phyloP scores from a whole-genome alignment of 2,888 invertebrate species.

The Pelosia muscerda region DNA sequence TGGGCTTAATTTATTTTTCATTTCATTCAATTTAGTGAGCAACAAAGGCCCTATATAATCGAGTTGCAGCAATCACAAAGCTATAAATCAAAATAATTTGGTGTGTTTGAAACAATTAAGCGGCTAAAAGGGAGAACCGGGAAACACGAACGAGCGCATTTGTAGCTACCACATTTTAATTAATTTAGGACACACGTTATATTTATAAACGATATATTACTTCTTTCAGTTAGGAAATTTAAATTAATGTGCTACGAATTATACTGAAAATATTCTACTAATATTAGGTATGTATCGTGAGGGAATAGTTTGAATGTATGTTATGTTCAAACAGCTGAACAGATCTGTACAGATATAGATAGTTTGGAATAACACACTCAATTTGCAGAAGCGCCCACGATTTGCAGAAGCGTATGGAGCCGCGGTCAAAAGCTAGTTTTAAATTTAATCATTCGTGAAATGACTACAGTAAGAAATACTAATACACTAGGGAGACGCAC shows the following conservation, averaged over 20 bases:
- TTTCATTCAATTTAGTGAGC: slow-evolving; percentile 81
- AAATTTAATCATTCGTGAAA: not conserved
- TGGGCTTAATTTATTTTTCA: slow-evolving; percentile 79
- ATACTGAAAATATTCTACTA: not conserved
- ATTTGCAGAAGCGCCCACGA: too few relatives aligned
- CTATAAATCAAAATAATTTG: slow-evolving; percentile 86
- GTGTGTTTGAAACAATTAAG: slow-evolving; percentile 80
- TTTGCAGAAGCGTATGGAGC: too few relatives aligned
- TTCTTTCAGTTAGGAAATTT: not conserved
- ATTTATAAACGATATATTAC: slow-evolving; percentile 28
- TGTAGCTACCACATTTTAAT: slow-evolving; percentile 48
- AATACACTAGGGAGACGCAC: too few relatives aligned
- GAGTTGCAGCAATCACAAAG: slow-evolving; percentile 84
- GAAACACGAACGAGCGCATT: slow-evolving; percentile 47
- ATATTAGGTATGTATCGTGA: too few relatives aligned
- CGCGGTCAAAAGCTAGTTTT: too few relatives aligned
- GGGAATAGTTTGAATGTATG: too few relatives aligned
- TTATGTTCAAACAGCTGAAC: too few relatives aligned
- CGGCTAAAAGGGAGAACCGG: slow-evolving; percentile 70
- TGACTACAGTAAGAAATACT: not conserved
- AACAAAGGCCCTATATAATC: slow-evolving; percentile 78
- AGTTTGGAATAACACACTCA: too few relatives aligned
- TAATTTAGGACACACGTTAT: slow-evolving; percentile 43
- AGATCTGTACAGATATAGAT: too few relatives aligned
- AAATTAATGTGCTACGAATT: too few relatives aligned